Percentiles rank a stretch among this genome's conserved stretches.
These are phyloP conservation scores for Asteroscopus sphinx DNA, from an alignment of 2,888 invertebrate species.

Conservation along the genomic window DNA sequence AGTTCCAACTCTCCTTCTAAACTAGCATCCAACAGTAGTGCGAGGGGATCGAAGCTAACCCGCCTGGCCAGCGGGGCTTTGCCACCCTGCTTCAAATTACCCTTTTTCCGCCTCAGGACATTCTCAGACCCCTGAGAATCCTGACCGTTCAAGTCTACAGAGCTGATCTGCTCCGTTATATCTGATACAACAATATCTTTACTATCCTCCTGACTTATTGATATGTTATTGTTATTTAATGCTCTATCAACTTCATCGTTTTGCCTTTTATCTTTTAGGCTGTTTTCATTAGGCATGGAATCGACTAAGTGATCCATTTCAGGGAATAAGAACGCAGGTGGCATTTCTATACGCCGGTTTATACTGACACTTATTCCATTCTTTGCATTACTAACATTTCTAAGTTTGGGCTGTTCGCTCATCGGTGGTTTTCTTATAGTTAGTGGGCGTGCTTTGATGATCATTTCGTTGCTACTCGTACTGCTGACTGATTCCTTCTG, in stretches of 20 bases:
- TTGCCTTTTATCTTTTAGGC: conserved; percentile 77
- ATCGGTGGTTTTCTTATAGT: conserved; percentile 95
- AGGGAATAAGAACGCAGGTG: conserved; percentile 94
- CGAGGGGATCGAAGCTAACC: conserved; percentile 99
- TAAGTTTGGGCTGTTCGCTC: conserved; percentile 94
- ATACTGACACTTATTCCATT: conserved; percentile 92
- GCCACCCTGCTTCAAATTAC: conserved; percentile 93
- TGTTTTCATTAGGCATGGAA: conserved; percentile 80
- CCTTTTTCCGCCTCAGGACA: conserved; percentile 92
- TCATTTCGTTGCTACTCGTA: conserved; percentile 80
- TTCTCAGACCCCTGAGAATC: conserved; percentile 90
- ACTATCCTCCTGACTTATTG: conserved; percentile 74
- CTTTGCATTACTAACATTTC: conserved; percentile 89
- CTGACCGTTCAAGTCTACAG: conserved; percentile 87
- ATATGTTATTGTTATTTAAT: conserved; percentile 74
- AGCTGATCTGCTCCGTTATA: conserved; percentile 86
- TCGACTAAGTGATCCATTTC: conserved; percentile 92
- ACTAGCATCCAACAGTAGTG: conserved; percentile 98
- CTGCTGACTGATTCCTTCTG: conserved; percentile 86
- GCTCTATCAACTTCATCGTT: conserved; percentile 86
- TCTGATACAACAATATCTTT: conserved; percentile 81
- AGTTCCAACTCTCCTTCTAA: conserved; percentile 99
- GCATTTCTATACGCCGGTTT: conserved; percentile 94
- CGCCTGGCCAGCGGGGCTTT: conserved; percentile 94
- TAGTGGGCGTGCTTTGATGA: conserved; percentile 94